Conservation (phyloP, 2,113 vertebrate genomes). For the Chiloscyllium plagiosum region DNA sequence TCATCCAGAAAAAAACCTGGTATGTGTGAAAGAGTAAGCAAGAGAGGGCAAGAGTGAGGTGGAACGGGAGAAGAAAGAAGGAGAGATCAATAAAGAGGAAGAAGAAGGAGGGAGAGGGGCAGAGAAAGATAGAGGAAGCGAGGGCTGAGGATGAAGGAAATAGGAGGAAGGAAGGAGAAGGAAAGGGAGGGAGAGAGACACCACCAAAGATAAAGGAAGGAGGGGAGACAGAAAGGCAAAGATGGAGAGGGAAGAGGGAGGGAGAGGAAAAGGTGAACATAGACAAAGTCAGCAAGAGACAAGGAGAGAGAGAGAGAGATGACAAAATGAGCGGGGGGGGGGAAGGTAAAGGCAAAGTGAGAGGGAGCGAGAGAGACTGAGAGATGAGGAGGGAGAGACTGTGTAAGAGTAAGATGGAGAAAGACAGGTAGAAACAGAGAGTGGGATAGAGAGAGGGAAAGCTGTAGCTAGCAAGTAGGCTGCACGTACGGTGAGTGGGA, state of each 20-base stretch:
- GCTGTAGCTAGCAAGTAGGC: background rate
- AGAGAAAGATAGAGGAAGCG: background rate
- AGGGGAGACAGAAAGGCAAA: too few species aligned
- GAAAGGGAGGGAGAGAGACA: background rate
- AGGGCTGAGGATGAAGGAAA: background rate
- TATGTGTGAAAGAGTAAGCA: background rate
- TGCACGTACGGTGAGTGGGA: conserved; percentile 20
- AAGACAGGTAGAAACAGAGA: background rate
- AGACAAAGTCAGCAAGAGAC: background rate
- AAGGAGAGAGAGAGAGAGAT: background rate
- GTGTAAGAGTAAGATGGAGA: background rate
- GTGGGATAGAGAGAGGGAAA: background rate
- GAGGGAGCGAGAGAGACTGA: background rate
- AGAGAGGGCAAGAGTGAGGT: background rate
- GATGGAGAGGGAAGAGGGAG: background rate
- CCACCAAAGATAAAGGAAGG: background rate
- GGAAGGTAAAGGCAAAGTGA: background rate
- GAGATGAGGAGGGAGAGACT: background rate
- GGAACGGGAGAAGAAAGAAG: background rate
- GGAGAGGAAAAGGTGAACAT: background rate
- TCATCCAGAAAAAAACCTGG: background rate
- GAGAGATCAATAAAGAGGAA: background rate
- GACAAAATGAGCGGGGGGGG: background rate
- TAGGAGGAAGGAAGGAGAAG: too few species aligned
- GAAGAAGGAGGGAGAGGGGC: background rate